phyloP scores from a whole-genome alignment of 1,140 invertebrate species.

The Brachionus koreanus region DNA sequence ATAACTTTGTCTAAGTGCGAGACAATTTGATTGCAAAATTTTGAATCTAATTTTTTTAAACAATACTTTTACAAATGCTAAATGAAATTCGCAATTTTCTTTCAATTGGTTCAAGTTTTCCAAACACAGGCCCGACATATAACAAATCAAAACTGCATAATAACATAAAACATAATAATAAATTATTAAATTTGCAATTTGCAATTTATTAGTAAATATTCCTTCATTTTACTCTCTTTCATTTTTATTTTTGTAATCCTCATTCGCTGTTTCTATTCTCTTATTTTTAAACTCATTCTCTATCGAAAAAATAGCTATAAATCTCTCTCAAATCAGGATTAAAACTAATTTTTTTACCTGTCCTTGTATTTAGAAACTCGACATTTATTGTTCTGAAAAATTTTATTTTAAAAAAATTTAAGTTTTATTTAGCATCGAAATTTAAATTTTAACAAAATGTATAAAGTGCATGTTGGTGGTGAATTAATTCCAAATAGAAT shows the following conservation, averaged over 20 bases:
- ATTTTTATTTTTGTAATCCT: not conserved
- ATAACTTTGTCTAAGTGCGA: not conserved
- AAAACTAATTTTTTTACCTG: not conserved
- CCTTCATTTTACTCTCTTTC: not conserved
- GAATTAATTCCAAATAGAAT: conserved; percentile 26
- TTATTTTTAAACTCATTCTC: not conserved
- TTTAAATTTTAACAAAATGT: not conserved
- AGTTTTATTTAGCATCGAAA: conserved; percentile 4
- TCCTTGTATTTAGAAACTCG: not conserved
- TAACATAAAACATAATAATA: conserved; percentile 28
- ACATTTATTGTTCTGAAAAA: not conserved
- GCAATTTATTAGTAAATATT: conserved; percentile 29
- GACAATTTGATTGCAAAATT: no score
- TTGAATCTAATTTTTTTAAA: not conserved
- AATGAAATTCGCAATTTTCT: conserved; percentile 1
- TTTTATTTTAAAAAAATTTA: not conserved
- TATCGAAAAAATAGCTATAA: not conserved
- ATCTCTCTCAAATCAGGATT: not conserved
- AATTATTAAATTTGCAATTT: conserved; percentile 40
- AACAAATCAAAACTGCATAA: not conserved
- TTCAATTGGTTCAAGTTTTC: conserved; percentile 9
- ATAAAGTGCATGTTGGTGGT: conserved; percentile 27
- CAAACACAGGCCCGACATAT: conserved; percentile 9
- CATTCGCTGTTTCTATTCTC: not conserved
- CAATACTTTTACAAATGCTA: not conserved